A percentile compares a stretch with the other conserved stretches of the same genome.
phyloP scores from a whole-genome alignment of 2,113 vertebrate genomes.

The Crotalus horridus region DNA sequence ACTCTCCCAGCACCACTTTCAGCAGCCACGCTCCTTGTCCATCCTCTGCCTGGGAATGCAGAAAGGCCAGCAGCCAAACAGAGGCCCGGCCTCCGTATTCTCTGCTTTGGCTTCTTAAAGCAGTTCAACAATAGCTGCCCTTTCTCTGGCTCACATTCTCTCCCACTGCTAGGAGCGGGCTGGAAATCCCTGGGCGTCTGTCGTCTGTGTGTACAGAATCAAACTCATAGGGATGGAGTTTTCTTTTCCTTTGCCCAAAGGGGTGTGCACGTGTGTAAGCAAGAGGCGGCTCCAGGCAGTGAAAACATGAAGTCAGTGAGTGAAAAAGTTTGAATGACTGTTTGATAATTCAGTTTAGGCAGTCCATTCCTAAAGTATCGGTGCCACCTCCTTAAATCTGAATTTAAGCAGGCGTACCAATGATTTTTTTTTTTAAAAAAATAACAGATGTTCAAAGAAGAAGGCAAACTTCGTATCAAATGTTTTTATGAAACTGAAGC shows the following conservation, averaged over 20 bases:
- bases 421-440: background rate
- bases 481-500: background rate
- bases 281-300: constrained; percentile 20
- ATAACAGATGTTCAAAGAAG: background rate
- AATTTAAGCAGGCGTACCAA: background rate
- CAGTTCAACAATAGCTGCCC: constrained; percentile 64
- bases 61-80: constrained; percentile 69
- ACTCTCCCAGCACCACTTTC: constrained; percentile 42
- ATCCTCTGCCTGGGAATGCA: constrained; percentile 71
- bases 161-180: background rate
- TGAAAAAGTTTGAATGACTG: constrained; percentile 1
- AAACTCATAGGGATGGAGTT: background rate
- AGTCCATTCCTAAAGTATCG: background rate
- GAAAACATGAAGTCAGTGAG: constrained; percentile 33
- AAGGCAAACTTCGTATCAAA: background rate
- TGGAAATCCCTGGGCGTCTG: constrained; percentile 6
- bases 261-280: constrained; percentile 1
- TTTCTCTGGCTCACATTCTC: constrained; percentile 34
- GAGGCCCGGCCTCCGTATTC: constrained; percentile 48
- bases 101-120: constrained; percentile 49
- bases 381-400: constrained; percentile 9
- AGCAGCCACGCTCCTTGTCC: background rate
- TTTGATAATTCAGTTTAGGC: background rate
- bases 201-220: background rate
- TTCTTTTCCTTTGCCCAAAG: constrained; percentile 49